Evolutionary conservation across 2,888 invertebrate genomes (phyloP), one percentile per base, ranked within the genome.

Genomic region (Drosophila multiciliata): DNA sequence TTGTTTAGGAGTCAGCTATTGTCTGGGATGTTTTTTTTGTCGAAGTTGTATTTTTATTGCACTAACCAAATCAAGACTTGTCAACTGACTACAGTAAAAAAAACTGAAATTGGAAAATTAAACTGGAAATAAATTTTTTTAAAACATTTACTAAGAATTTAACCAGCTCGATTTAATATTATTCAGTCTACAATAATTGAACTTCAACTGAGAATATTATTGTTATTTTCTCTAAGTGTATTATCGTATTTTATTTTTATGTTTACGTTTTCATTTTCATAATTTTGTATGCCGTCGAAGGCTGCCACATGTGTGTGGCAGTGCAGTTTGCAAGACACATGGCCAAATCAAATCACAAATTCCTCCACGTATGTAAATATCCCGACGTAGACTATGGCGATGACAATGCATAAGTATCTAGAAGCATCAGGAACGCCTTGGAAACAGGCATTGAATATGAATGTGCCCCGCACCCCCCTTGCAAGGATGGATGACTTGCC

Each of bases 331-430:
- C 32, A 26, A 29, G 57, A 17, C 65, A 74, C 20, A 62, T 40
- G 17, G n/a, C 29, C 48, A 61, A 75, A 79, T 60, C 72, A 65
- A 79, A 55, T 58, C 59, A 72, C 61, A 78, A 67, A 75, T 53
- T 48, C 77, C 68, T 77, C 67, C 66, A 67, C 69, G 70, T 83
- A 87, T 84, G 85, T 58, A 83, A 87, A 84, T 87, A 64, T 57
- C 57, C 32, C 29, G 42, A 53, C 57, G 57, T 33, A 20, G 62
- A 42, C 59, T 49, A 45, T 23, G 62, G 35, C 59, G 57, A 45
- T 35, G 66, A 45, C 66, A 50, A 69, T 6, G 1, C 11, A 35
- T 20, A 8, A n/a, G 32, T 38, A 61, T 58, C 48, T 57, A 29
- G 20, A 29, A 45, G 57, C 57, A 65, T 65, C 20, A 11, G 71